phyloP scores from a whole-genome alignment of 2,888 invertebrate genomes.

The Tipula vernalis region DNA sequence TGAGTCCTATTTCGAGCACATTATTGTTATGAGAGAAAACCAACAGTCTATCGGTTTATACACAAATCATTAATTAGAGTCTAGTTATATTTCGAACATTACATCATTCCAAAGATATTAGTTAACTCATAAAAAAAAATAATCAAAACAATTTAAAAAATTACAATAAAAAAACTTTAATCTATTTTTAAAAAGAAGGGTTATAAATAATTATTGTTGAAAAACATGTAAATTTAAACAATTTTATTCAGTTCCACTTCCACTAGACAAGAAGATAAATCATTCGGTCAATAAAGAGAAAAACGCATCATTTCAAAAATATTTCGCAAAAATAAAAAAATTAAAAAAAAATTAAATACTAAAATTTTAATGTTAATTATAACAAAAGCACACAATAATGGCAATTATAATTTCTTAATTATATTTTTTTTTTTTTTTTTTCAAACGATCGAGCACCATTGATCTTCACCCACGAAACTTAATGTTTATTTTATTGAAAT shows the following conservation, averaged over 20 bases:
- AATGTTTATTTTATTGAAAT: not conserved
- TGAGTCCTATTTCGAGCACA: too few species aligned
- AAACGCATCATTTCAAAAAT: not conserved
- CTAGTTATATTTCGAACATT: not conserved
- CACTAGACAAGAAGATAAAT: not conserved
- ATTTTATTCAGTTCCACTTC: not conserved
- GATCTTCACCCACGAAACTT: not conserved
- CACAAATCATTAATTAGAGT: not conserved
- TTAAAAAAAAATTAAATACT: not conserved
- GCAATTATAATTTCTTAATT: not conserved
- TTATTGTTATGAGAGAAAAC: not conserved
- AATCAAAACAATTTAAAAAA: not conserved
- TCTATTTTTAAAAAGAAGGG: not conserved
- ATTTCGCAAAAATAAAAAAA: not conserved
- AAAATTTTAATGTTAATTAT: too few species aligned
- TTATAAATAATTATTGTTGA: too few species aligned
- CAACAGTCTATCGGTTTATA: not conserved
- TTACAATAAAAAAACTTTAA: not conserved
- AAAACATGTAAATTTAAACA: not conserved
- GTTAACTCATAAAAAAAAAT: not conserved
- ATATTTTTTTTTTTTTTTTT: not conserved
- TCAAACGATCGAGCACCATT: not conserved
- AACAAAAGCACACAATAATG: not conserved
- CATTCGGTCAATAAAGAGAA: not conserved
- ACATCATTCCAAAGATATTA: not conserved